Evolutionary conservation across 2,797 vertebrate species (phyloP).

Genomic region (Potorous gilbertii): DNA sequence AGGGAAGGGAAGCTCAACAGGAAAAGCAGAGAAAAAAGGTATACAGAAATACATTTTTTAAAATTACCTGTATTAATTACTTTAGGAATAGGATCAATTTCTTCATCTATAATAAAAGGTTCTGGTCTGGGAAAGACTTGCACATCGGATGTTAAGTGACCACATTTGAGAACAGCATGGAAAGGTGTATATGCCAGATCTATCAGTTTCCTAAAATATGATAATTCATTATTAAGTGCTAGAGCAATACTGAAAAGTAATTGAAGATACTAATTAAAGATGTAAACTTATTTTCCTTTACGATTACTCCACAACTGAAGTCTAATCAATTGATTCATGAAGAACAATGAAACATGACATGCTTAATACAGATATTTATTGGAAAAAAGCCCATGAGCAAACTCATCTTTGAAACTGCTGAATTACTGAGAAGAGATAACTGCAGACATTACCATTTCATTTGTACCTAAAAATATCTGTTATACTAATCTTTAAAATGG

Average conservation of each 20-base stretch:
- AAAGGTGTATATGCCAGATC: constrained; percentile 97
- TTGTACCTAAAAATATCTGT: constrained; percentile 35
- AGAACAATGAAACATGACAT: constrained; percentile 59
- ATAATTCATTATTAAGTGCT: constrained; percentile 62
- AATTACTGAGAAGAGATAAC: constrained; percentile 8
- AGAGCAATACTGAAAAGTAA: constrained; percentile 13
- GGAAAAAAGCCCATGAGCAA: constrained; percentile 47
- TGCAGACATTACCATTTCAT: constrained; percentile 32
- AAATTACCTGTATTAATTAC: constrained; percentile 92
- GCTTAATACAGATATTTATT: constrained; percentile 40
- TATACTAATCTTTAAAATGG: constrained; percentile 38
- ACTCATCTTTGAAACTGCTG: constrained; percentile 42
- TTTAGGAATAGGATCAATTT: constrained; percentile 94
- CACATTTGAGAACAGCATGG: constrained; percentile 96
- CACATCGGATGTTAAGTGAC: constrained; percentile 96
- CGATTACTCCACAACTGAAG: constrained; percentile 46
- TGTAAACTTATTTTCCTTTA: constrained; percentile 55
- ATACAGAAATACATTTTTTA: constrained; percentile 28
- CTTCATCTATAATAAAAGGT: constrained; percentile 94
- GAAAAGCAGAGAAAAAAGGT: constrained; percentile 54
- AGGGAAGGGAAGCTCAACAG: constrained; percentile 11
- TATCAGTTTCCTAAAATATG: constrained; percentile 92
- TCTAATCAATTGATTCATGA: constrained; percentile 19
- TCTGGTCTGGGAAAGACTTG: constrained; percentile 99
- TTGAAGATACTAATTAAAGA: constrained; percentile 37